Evolutionary conservation across 2,113 vertebrate species (phyloP), one percentile per base, ranked within the genome.

Genomic region (Barnardius zonarius): DNA sequence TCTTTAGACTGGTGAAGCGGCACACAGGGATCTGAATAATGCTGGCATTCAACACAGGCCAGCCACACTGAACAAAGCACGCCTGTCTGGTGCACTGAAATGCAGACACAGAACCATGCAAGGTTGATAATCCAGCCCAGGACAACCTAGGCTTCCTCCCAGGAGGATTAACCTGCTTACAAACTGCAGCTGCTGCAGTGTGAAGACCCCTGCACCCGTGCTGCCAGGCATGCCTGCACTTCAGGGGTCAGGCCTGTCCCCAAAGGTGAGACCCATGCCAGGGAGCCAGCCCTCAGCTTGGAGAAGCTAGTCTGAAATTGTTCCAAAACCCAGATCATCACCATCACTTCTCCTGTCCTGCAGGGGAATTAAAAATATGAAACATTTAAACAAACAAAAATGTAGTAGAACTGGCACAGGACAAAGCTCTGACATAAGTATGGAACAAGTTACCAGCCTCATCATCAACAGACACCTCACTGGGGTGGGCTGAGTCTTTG

Each of bases 21-120:
- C 39, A 10, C 6, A 1, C 1, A 0, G n/a, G 67, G 63, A 24
- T 19, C 31, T 0, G 1, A 28, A 66, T 51, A 19, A 12, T 1
- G 3, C 49, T 9, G 37, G 52, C 39, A 5, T 9, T 3, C 0
- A 3, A 13, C 51, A 2, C 3, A 2, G 37, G 31, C 48, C 48
- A 16, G 68, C 51, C 51, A 4, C 28, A 7, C 23, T 0, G 3
- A 7, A 5, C 12, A 2, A 3, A 24, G 73, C 57, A 7, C 0
- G 0, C 1, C 2, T 4, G 25, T 7, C 33, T 4, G 31, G 5
- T 5, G 33, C 51, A 4, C 44, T 0, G 11, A 30, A 25, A 17
- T 0, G 2, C 74, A 20, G 67, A 9, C 23, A 15, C 24, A 31
- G 20, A 33, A 17, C 11, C 30, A 5, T 0, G 0, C 5, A 5